Conservation (phyloP, 92 coral and sea anemone genomes). For the Zoanthus solanderi region DNA sequence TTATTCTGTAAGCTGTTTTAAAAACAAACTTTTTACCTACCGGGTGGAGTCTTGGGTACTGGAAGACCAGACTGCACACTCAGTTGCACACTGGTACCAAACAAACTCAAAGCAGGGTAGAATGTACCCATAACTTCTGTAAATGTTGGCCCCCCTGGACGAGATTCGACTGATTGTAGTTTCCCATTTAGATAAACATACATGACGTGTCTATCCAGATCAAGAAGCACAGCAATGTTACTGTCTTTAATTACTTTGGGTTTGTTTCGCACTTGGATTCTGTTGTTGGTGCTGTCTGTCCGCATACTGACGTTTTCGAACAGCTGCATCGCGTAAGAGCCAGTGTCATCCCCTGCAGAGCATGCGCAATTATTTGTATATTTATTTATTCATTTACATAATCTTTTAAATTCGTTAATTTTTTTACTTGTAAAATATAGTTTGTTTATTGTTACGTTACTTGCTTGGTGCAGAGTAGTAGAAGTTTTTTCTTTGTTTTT, state of each 20-base stretch:
- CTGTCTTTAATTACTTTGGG: slow-evolving; percentile 79
- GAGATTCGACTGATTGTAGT: slow-evolving; percentile 81
- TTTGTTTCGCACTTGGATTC: slow-evolving; percentile 77
- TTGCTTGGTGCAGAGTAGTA: no score
- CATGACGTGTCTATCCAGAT: slow-evolving; percentile 72
- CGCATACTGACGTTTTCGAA: slow-evolving; percentile 76
- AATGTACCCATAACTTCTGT: slow-evolving; percentile 74
- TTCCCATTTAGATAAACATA: slow-evolving; percentile 82
- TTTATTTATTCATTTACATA: no score
- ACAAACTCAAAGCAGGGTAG: slow-evolving; percentile 78
- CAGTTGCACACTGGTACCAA: slow-evolving; percentile 75
- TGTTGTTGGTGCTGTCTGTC: slow-evolving; percentile 74
- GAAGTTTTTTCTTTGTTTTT: no score
- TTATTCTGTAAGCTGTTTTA: background rate
- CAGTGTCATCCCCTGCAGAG: slow-evolving; percentile 71
- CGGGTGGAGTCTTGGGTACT: slow-evolving; percentile 68
- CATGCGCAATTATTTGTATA: background rate
- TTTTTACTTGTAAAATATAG: no score
- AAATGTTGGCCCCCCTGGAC: slow-evolving; percentile 87
- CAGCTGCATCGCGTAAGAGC: slow-evolving; percentile 80
- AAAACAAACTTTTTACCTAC: slow-evolving; percentile 27
- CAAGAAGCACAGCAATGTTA: slow-evolving; percentile 81
- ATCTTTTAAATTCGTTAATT: no score
- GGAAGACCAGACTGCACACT: slow-evolving; percentile 76
- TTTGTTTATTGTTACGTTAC: no score